Percentiles rank a stretch among this genome's conserved stretches.
These are phyloP conservation scores for Brachyalestes nurse DNA, from an alignment of 2,797 vertebrate species.

Conservation along the genomic window DNA sequence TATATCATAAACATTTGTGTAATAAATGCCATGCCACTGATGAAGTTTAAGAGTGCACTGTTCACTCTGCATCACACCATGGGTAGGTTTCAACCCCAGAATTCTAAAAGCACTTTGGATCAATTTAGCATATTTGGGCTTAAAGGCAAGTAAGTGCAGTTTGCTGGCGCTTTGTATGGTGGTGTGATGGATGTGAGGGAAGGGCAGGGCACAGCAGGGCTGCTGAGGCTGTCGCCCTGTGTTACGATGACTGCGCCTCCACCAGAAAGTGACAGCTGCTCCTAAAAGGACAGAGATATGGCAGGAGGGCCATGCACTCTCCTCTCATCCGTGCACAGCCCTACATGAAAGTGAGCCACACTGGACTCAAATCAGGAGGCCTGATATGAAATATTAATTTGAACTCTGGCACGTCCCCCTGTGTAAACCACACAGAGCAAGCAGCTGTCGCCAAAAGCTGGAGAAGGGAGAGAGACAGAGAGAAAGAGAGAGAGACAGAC, in stretches of 20 bases:
- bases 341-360: constrained; percentile 36
- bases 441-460: constrained; percentile 55
- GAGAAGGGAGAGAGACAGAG: not conserved
- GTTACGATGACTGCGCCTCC: constrained; percentile 64
- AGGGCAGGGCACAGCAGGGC: constrained; percentile 56
- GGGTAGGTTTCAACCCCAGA: not conserved
- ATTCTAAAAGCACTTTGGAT: not conserved
- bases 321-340: constrained; percentile 53
- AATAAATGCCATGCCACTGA: no score
- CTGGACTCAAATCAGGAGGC: constrained; percentile 57
- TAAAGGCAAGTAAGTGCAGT: not conserved
- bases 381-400: constrained; percentile 65
- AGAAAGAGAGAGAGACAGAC: not conserved
- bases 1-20: no score
- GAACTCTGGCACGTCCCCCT: constrained; percentile 47
- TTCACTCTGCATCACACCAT: not conserved
- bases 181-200: constrained; percentile 26
- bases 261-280: constrained; percentile 41
- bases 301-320: constrained; percentile 69
- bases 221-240: constrained; percentile 39
- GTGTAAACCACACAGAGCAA: constrained; percentile 55
- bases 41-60: not conserved
- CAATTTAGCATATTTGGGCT: not conserved
- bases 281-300: constrained; percentile 65
- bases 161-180: not conserved